phyloP scores from a whole-genome alignment of 2,888 invertebrate genomes.

The Oithona nana region DNA sequence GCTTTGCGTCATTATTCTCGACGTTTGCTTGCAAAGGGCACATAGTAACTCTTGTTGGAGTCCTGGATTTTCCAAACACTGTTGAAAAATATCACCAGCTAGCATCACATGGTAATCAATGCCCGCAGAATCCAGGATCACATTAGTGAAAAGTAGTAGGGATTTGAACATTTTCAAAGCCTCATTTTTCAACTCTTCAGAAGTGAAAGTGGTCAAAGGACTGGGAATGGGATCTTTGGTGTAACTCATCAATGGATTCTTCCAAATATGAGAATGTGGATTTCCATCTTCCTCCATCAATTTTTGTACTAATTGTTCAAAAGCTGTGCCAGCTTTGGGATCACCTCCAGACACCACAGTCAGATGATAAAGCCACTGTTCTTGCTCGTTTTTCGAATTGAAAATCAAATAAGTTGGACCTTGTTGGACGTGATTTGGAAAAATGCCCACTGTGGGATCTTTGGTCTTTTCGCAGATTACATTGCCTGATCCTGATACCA shows the following conservation, averaged over 20 bases:
- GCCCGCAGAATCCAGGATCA: constrained; percentile 80
- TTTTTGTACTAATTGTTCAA: constrained; percentile 84
- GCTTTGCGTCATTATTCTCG: constrained; percentile 54
- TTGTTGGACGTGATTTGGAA: constrained; percentile 50
- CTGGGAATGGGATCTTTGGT: constrained; percentile 75
- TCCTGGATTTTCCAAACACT: constrained; percentile 70
- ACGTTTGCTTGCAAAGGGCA: constrained; percentile 75
- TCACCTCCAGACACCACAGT: constrained; percentile 75
- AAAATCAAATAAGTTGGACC: constrained; percentile 86
- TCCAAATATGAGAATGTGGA: constrained; percentile 70
- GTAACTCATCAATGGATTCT: constrained; percentile 72
- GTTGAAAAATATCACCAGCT: constrained; percentile 84
- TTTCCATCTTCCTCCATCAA: constrained; percentile 92
- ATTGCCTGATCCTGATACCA: constrained; percentile 39
- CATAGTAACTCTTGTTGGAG: constrained; percentile 83
- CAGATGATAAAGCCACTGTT: constrained; percentile 41
- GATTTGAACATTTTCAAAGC: constrained; percentile 90
- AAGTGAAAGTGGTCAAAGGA: constrained; percentile 72
- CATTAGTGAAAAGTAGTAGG: constrained; percentile 86
- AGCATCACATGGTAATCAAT: constrained; percentile 94
- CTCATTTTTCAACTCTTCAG: constrained; percentile 68
- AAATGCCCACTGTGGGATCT: constrained; percentile 70
- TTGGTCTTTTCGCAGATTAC: constrained; percentile 33
- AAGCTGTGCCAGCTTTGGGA: constrained; percentile 77
- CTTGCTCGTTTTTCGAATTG: constrained; percentile 77